Evolutionary conservation across 2,113 vertebrate species (phyloP).

Genomic region (Pelecanus crispus): DNA sequence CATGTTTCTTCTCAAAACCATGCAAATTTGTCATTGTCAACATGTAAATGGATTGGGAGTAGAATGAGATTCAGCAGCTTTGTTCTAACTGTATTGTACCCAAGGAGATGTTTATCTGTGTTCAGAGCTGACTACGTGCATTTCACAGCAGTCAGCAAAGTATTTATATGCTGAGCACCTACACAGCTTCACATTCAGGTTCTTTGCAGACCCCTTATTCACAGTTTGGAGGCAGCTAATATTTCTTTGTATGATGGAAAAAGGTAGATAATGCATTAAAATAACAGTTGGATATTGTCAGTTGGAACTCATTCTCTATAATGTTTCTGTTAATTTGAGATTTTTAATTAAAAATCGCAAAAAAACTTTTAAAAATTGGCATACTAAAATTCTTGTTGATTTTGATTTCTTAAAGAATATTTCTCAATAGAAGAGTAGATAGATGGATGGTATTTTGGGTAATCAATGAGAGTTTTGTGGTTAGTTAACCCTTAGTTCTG

Average conservation of each 20-base stretch:
- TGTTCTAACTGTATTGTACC: background rate
- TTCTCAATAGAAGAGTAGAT: background rate
- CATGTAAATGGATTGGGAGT: background rate
- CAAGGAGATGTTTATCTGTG: background rate
- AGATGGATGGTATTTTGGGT: background rate
- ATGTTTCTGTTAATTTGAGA: background rate
- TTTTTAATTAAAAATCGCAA: background rate
- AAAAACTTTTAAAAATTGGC: background rate
- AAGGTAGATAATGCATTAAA: background rate
- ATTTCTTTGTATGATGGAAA: background rate
- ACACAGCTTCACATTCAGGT: background rate
- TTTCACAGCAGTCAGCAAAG: background rate
- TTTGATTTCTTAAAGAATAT: background rate
- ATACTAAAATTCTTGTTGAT: background rate
- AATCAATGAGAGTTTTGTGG: background rate
- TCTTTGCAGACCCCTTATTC: background rate
- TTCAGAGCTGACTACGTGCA: background rate
- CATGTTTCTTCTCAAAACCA: background rate
- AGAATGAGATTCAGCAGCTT: background rate
- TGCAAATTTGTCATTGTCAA: background rate
- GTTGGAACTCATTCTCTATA: background rate
- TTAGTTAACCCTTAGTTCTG: background rate
- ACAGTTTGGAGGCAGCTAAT: background rate
- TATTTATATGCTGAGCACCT: background rate
- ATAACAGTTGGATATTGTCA: background rate